Percentiles rank a stretch among this genome's conserved stretches.
Evolutionary conservation across 2,113 vertebrate genomes (phyloP).

Genomic region (Eulemur rufifrons): DNA sequence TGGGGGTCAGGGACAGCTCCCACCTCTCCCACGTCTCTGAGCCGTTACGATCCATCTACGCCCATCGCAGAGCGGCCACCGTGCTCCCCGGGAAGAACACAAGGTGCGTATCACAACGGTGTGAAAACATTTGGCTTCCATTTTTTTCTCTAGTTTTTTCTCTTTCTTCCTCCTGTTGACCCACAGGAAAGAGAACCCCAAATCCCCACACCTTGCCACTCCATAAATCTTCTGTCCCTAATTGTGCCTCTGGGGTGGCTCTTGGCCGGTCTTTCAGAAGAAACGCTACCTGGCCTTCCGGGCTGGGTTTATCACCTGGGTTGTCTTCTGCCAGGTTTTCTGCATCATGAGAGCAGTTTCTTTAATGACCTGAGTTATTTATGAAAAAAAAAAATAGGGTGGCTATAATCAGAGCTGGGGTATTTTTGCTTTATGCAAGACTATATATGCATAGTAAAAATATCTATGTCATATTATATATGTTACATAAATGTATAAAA

Average conservation of each 20-base stretch:
- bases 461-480: too few relatives aligned
- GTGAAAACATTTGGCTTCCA: constrained; percentile 59
- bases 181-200: constrained; percentile 21
- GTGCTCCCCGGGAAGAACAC: constrained; percentile 19
- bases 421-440: neutral
- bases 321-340: constrained; percentile 8
- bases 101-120: constrained; percentile 37
- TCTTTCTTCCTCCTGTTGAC: constrained; percentile 58
- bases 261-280: constrained; percentile 18
- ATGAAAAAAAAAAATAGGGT: constrained; percentile 4
- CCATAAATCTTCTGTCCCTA: neutral
- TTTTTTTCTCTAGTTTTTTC: neutral
- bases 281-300: neutral
- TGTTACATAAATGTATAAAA: too few relatives aligned
- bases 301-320: neutral
- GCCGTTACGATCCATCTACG: constrained; percentile 64
- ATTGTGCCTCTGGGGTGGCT: constrained; percentile 23
- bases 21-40: constrained; percentile 55
- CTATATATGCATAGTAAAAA: neutral
- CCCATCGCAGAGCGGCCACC: constrained; percentile 60
- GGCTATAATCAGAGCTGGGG: constrained; percentile 47
- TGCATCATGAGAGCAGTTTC: constrained; percentile 33
- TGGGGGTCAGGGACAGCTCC: neutral
- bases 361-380: constrained; percentile 64
- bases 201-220: constrained; percentile 47